Percentiles rank a stretch among this genome's conserved stretches.
These are phyloP conservation scores for Drosophila gunungcola DNA, from an alignment of 1,140 invertebrate species.

Conservation along the genomic window DNA sequence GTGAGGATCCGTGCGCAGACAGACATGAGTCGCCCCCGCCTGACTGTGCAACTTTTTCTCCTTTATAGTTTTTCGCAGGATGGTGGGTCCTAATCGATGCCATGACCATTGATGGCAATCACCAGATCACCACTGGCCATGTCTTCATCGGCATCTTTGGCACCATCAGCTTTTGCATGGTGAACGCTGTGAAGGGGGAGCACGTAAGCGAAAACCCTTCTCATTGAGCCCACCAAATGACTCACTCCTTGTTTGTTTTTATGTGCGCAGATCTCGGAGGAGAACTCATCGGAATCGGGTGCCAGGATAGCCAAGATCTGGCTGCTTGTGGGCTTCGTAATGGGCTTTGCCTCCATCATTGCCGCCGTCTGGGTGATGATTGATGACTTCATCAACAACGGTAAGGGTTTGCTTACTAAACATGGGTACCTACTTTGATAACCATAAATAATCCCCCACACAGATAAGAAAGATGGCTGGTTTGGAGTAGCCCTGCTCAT, in stretches of 20 bases:
- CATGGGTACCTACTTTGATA: neutral
- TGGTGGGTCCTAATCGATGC: constrained; percentile 99
- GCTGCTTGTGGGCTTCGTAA: constrained; percentile 98
- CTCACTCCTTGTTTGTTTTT: constrained; percentile 41
- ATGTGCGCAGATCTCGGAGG: constrained; percentile 69
- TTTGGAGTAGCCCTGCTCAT: constrained; percentile 96
- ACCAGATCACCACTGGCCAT: constrained; percentile 90
- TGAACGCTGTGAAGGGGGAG: constrained; percentile 98
- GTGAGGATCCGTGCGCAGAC: constrained; percentile 86
- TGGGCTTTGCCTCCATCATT: constrained; percentile 98
- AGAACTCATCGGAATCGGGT: constrained; percentile 86
- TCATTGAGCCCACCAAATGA: constrained; percentile 40
- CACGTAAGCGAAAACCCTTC: constrained; percentile 87
- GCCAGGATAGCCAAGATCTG: constrained; percentile 95
- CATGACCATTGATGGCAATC: constrained; percentile 88
- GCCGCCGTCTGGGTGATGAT: constrained; percentile 98
- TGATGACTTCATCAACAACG: constrained; percentile 87
- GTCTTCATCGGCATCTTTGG: constrained; percentile 97
- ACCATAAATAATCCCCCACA: constrained; percentile 12
- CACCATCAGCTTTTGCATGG: constrained; percentile 97
- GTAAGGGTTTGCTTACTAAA: constrained; percentile 18
- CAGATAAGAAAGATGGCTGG: constrained; percentile 87
- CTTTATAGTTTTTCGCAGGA: constrained; percentile 92
- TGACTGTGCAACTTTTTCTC: constrained; percentile 19
- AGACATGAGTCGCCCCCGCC: neutral